Percentiles rank a stretch among this genome's conserved stretches.
Conservation (phyloP, 1,140 invertebrate species). For the Rhizoglyphus robini region DNA sequence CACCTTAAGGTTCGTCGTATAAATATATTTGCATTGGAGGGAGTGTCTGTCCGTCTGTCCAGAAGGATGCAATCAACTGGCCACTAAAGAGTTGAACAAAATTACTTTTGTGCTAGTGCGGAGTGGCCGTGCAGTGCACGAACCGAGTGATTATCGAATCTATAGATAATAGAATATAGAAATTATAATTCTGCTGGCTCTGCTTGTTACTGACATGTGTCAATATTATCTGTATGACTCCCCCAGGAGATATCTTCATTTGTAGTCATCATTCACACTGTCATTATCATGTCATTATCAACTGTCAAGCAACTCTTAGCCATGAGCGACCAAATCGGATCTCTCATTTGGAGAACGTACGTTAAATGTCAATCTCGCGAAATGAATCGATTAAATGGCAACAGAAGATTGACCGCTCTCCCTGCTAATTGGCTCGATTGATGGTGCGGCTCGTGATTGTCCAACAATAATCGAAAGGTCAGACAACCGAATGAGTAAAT, state of each 20-base stretch:
- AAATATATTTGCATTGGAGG: too few species aligned
- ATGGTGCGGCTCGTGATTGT: neutral
- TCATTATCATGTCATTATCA: too few species aligned
- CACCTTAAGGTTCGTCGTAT: too few species aligned
- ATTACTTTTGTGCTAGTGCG: too few species aligned
- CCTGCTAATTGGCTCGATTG: neutral
- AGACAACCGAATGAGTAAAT: too few species aligned
- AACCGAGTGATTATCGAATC: neutral
- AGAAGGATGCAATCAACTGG: too few species aligned
- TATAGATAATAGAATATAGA: too few species aligned
- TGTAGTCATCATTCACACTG: conserved; percentile 16
- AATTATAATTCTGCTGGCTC: neutral
- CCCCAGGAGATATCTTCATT: conserved; percentile 12
- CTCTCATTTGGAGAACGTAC: neutral
- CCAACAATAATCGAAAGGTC: too few species aligned
- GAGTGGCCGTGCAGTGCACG: neutral
- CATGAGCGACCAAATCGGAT: neutral
- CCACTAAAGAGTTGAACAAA: too few species aligned
- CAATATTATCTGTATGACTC: conserved; percentile 16
- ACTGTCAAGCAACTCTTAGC: conserved; percentile 32
- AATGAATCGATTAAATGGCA: neutral
- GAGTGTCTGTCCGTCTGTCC: too few species aligned
- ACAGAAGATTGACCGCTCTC: neutral
- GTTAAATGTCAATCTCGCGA: neutral
- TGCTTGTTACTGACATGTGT: neutral